These are phyloP conservation scores for Parthenolecanium corni DNA, from an alignment of 2,888 invertebrate species.

Conservation along the genomic window DNA sequence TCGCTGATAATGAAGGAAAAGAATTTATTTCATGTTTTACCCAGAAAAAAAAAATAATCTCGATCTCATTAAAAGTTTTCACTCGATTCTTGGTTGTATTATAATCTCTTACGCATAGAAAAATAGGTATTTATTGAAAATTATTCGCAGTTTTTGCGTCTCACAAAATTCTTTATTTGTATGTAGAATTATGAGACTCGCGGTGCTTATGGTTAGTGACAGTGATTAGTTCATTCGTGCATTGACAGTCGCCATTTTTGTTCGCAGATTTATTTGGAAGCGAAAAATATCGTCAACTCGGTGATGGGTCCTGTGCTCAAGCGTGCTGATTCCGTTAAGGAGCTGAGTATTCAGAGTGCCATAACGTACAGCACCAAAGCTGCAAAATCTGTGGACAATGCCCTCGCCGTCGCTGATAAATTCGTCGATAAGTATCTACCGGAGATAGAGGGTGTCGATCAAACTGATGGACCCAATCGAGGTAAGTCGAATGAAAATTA, in stretches of 20 bases:
- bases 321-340: conserved; percentile 71
- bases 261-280: conserved; percentile 63
- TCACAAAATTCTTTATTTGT: no score
- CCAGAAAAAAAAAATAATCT: conserved; percentile 7
- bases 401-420: conserved; percentile 63
- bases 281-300: conserved; percentile 60
- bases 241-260: conserved; percentile 28
- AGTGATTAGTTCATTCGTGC: no score
- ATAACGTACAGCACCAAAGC: conserved; percentile 61
- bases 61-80: not conserved
- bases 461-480: not conserved
- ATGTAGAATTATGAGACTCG: no score
- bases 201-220: no score
- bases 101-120: no score
- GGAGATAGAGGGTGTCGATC: conserved; percentile 40
- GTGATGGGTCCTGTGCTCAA: conserved; percentile 56
- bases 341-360: conserved; percentile 50
- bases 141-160: no score
- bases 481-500: no score
- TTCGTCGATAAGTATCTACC: conserved; percentile 73
- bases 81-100: no score
- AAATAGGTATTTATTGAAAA: no score
- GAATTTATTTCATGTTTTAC: not conserved
- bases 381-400: conserved; percentile 53
- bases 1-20: conserved; percentile 2